A percentile compares a stretch with the other conserved stretches of the same genome.
Evolutionary conservation across 23 tunicate species (phyloP).

Genomic region (Ciona savignyi): DNA sequence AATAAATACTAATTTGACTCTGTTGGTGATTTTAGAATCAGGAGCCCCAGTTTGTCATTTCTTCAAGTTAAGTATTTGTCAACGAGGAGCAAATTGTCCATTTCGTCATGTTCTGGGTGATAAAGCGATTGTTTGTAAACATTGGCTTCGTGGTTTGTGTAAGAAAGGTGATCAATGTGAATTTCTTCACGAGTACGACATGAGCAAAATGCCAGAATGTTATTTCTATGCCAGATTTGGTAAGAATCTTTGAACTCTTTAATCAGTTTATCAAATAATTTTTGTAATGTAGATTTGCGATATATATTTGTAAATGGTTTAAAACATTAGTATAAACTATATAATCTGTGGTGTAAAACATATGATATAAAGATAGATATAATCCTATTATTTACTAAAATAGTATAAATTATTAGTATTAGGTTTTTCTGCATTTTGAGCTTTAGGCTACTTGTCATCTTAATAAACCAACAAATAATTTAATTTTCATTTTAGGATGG

Average conservation of each 20-base stretch:
- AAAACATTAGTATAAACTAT: background rate
- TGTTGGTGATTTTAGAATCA: constrained; percentile 68
- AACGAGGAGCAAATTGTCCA: constrained; percentile 93
- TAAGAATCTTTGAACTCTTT: constrained; percentile 16
- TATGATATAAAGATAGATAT: background rate
- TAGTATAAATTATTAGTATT: background rate
- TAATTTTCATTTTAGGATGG: no score
- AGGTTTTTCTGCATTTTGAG: background rate
- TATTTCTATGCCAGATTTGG: constrained; percentile 98
- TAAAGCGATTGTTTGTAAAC: constrained; percentile 94
- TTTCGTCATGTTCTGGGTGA: constrained; percentile 94
- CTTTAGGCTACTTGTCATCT: background rate
- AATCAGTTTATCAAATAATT: no score
- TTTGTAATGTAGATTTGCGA: no score
- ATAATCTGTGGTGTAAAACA: background rate
- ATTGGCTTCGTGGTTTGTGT: constrained; percentile 98
- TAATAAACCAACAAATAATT: no score
- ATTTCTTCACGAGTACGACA: constrained; percentile 99
- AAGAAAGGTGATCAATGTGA: constrained; percentile 99
- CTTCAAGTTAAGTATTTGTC: constrained; percentile 74
- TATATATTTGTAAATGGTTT: no score
- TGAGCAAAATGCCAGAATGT: constrained; percentile 99
- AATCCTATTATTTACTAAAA: no score
- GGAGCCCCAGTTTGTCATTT: constrained; percentile 95
- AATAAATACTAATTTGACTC: background rate